Base-by-base conservation (phyloP, 2,888 invertebrate genomes). In the Chirona hameri region DNA sequence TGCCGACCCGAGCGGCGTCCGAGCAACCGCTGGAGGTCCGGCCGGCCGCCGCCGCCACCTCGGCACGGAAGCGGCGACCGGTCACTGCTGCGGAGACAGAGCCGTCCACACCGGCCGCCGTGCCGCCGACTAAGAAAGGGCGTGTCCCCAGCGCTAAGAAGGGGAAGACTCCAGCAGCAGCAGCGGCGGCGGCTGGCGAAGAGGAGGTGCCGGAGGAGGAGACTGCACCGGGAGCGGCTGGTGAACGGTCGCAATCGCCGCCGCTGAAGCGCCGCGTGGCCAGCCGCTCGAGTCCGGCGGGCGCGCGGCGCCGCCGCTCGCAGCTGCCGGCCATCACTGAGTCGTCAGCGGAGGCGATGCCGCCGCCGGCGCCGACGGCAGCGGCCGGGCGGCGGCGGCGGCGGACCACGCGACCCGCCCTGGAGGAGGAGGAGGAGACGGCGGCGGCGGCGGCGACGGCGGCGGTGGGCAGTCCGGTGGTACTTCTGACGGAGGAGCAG, bases 1-100 rank as follows among this genome's bases (percentile, higher is more conserved):
- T 94, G 0, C 93, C 96, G 87, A 97, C 97, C 96, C 92, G 94
- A 85, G 89, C 97, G 24, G 97, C 97, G 88, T 95, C 95, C 86
- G 92, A 93, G 83, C 92, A 95, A 87, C 95, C 88, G 65, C 88
- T 93, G 91, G 91, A 4, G 52, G 18, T 12, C 9, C 48, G 48
- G n/a, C n/a, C n/a, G n/a, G n/a, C n/a, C n/a, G n/a, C n/a, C 48
- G 48, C 12, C 48, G 12, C 48, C 48, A 12, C 48, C 48, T 48
- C 48, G 7, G 48, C 9, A 12, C 48, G 48, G 9, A 48, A 48
- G 12, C 48, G 48, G 48, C 48, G 48, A 12, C 48, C 48, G 48
- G 48, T 12, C 48, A 48, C 7, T 7, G n/a, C n/a, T n/a, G n/a
- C n/a, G n/a, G 48, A 12, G 9, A 10, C 48, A 12, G 48, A 48